Conservation (phyloP, 2,797 vertebrate genomes). For the Picus viridis region DNA sequence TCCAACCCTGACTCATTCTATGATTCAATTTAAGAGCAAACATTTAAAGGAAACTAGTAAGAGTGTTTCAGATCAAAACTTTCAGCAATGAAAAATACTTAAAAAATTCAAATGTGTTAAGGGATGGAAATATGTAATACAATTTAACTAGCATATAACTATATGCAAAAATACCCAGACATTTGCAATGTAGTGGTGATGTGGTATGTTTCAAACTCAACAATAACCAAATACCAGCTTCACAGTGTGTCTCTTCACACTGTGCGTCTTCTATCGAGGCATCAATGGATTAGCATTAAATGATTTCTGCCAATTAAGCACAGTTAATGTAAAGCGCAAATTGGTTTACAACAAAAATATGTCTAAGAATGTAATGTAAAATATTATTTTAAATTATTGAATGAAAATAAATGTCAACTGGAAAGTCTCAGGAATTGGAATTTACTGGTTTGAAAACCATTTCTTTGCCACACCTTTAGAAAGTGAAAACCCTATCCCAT, state of each 20-base stretch:
- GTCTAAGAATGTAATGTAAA: background rate
- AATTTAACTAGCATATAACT: background rate
- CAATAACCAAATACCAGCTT: background rate
- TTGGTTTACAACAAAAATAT: background rate
- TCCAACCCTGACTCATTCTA: too few relatives aligned
- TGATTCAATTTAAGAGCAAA: background rate
- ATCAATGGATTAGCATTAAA: background rate
- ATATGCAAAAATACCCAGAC: background rate
- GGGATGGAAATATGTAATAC: background rate
- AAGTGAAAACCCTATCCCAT: slow-evolving; percentile 10
- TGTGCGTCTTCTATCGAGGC: background rate
- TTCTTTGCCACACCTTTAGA: background rate
- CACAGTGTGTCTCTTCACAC: background rate
- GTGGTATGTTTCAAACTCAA: background rate
- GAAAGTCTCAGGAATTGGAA: background rate
- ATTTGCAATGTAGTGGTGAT: background rate
- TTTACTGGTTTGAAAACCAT: background rate
- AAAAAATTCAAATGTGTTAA: background rate
- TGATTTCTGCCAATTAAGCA: background rate
- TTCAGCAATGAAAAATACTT: background rate
- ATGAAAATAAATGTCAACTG: background rate
- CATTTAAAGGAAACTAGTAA: background rate
- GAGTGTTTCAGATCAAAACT: background rate
- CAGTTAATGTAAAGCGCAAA: background rate
- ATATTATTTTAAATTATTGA: background rate